Evolutionary conservation across 2,888 invertebrate species (phyloP).

Genomic region (Sclerodermus sp.): DNA sequence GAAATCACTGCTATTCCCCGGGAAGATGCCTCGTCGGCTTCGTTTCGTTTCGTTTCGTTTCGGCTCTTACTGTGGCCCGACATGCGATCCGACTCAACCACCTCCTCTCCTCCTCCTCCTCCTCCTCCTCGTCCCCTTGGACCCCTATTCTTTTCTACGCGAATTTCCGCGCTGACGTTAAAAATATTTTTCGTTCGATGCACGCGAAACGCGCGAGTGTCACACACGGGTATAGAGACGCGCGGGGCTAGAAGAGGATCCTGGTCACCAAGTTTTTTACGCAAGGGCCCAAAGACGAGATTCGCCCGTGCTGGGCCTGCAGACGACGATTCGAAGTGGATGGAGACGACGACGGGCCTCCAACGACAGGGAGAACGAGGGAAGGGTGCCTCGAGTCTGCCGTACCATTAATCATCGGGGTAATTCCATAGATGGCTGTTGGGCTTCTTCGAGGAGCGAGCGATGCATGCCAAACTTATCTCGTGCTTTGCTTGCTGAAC

Average conservation of each 20-base stretch:
- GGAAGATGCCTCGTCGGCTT: constrained; percentile 39
- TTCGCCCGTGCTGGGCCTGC: no score
- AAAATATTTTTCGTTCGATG: background rate
- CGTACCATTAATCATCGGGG: constrained; percentile 55
- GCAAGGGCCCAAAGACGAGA: no score
- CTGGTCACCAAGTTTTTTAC: background rate
- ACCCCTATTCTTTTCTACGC: no score
- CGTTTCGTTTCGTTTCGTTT: constrained; percentile 35
- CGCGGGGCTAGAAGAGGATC: constrained; percentile 12
- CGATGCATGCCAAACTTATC: constrained; percentile 52
- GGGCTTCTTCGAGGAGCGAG: constrained; percentile 49
- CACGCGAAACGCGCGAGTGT: no score
- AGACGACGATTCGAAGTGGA: no score
- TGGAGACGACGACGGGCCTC: constrained; percentile 8
- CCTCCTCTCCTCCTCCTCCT: no score
- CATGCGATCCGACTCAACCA: constrained; percentile 41
- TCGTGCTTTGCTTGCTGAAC: constrained; percentile 41
- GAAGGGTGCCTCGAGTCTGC: constrained; percentile 33
- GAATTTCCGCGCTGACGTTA: background rate
- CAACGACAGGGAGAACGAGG: constrained; percentile 25
- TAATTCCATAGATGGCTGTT: constrained; percentile 56
- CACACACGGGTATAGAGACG: constrained; percentile 1
- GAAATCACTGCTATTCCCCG: constrained; percentile 53
- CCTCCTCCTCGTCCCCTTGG: no score
- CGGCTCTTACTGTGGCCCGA: constrained; percentile 51